Conservation (phyloP, 2,113 vertebrate species). For the Cephalopterus ornatus region DNA sequence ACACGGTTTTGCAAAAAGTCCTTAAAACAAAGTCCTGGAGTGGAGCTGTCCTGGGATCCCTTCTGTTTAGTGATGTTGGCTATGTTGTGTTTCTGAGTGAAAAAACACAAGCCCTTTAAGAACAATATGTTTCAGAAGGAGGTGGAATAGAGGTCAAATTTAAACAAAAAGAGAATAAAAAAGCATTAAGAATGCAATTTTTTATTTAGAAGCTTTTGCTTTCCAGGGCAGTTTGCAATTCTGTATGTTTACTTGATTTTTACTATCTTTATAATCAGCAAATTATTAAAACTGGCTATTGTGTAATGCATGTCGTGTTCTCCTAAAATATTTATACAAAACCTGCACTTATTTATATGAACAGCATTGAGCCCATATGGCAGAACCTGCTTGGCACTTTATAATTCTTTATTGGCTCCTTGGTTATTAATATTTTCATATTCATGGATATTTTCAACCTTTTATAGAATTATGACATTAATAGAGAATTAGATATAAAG, state of each 20-base stretch:
- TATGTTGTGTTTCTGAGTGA: not conserved
- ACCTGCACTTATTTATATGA: not conserved
- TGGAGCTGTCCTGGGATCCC: not conserved
- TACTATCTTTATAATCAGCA: not conserved
- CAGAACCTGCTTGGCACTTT: not conserved
- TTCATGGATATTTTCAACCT: not conserved
- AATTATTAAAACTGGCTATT: not conserved
- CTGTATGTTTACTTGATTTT: not conserved
- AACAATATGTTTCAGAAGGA: not conserved
- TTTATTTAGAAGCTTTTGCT: not conserved
- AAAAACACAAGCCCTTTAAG: not conserved
- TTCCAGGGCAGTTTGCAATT: not conserved
- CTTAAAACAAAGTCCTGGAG: not conserved
- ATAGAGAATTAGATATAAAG: not conserved
- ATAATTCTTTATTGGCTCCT: not conserved
- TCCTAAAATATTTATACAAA: not conserved
- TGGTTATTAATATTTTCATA: constrained; percentile 25
- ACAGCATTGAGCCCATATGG: not conserved
- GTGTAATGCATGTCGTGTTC: not conserved
- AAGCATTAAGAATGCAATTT: not conserved
- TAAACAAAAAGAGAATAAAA: not conserved
- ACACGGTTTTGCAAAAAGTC: not conserved
- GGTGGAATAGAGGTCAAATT: constrained; percentile 39
- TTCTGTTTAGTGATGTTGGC: not conserved
- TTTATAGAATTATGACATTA: not conserved